Evolutionary conservation across 2,797 vertebrate species (phyloP), one percentile per base, ranked within the genome.

Genomic region (Alcedo atthis): DNA sequence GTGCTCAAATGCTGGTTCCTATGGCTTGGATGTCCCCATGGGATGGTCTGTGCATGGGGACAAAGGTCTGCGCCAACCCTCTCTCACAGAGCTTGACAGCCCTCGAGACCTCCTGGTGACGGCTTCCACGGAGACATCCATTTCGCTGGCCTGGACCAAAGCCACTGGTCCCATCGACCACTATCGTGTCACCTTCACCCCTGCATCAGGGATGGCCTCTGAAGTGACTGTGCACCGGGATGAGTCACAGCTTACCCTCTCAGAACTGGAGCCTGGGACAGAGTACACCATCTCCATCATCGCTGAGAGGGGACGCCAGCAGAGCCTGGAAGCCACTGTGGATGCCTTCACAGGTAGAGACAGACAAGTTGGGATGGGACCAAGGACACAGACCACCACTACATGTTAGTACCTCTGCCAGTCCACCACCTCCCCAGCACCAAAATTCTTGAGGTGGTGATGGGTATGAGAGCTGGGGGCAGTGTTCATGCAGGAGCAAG

Each of bases 331-430:
- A 33, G 98, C 98, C 37, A 99, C 99, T 0, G 99, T 99, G 68
- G 98, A 99, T 19, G 99, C 99, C 32, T 99, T 98, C 97, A 99
- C 99, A 98, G 99, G 99, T 99, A 98, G n/a, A 14, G n/a, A 18
- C 16, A 45, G 66, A 63, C 48, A 67, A 25, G 8, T 3, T 46
- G 59, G 15, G 40, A 53, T 64, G 33, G 54, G 40, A 13, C 8
- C 32, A 66, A 85, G 30, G 42, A 33, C 53, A 76, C 45, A 54
- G 68, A 69, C 3, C 17, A 15, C 9, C 4, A 9, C 5, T 22
- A 15, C 21, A 10, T 11, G 5, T 5, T 43, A 58, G 33, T 30
- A 79, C 0, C 20, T 86, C 53, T 6, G 5, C 37, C 28, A 77
- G 20, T 24, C 12, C n/a, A 32, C 14, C 6, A 4, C 0, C 0